A percentile compares a stretch with the other conserved stretches of the same genome.
Conservation (phyloP, 2,113 vertebrate species). For the Struthidea cinerea region DNA sequence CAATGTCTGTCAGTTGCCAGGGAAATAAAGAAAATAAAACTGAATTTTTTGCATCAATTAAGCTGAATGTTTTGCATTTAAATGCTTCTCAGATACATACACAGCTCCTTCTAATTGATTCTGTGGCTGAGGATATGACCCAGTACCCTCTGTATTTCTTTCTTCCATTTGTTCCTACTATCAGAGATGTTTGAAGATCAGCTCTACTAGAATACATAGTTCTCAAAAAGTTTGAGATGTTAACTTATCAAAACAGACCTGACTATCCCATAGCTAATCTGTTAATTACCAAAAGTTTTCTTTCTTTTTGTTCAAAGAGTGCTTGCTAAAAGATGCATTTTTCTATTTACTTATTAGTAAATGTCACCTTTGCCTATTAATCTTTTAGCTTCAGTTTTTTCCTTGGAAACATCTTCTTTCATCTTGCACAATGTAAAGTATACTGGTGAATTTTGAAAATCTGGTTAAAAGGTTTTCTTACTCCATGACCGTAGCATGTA, state of each 20-base stretch:
- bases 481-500: background rate
- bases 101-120: background rate
- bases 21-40: background rate
- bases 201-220: background rate
- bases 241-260: background rate
- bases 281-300: background rate
- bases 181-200: background rate
- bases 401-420: background rate
- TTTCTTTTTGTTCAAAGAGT: background rate
- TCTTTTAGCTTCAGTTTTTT: background rate
- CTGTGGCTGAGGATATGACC: background rate
- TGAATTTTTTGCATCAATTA: rapidly evolving
- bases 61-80: background rate
- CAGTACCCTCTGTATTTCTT: background rate
- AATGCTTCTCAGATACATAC: background rate
- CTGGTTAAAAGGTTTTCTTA: background rate
- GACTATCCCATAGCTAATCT: background rate
- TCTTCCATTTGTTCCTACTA: background rate
- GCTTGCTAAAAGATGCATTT: background rate
- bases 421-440: background rate
- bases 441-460: background rate
- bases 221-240: background rate
- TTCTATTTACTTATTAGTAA: background rate
- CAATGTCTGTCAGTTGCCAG: background rate
- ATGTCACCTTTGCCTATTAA: background rate